A percentile compares a stretch with the other conserved stretches of the same genome.
Conservation (phyloP, 2,888 invertebrate genomes). For the Hololepta plana region DNA sequence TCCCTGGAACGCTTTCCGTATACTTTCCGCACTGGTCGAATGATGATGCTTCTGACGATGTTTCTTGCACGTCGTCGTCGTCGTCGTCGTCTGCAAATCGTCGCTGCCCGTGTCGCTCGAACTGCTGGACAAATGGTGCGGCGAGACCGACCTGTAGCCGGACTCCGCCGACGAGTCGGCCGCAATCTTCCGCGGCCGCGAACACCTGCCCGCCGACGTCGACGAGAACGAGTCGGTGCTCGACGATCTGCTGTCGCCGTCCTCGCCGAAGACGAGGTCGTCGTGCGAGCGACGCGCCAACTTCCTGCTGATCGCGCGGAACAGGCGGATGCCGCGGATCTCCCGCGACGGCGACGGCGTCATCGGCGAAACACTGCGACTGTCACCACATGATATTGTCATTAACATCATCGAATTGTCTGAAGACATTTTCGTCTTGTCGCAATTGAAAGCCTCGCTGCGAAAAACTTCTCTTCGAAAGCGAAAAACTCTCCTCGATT, state of each 20-base stretch:
- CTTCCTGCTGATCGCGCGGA: slow-evolving; percentile 45
- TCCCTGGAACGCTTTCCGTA: slow-evolving; percentile 54
- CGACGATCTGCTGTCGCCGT: slow-evolving; percentile 29
- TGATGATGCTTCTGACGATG: slow-evolving; percentile 23
- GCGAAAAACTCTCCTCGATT: no score
- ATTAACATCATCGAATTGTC: slow-evolving; percentile 17
- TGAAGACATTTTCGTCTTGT: slow-evolving; percentile 10
- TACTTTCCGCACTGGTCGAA: slow-evolving; percentile 37
- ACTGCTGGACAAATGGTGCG: slow-evolving; percentile 32
- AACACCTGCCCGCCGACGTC: slow-evolving; percentile 20
- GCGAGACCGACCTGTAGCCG: slow-evolving; percentile 22
- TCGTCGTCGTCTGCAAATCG: slow-evolving; percentile 27
- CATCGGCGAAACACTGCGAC: slow-evolving; percentile 24
- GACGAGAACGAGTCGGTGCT: slow-evolving; percentile 27
- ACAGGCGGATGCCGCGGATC: slow-evolving; percentile 40
- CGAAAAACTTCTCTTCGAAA: slow-evolving; percentile 2
- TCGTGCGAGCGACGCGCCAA: slow-evolving; percentile 35
- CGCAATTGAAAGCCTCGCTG: slow-evolving; percentile 8
- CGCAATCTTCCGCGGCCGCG: slow-evolving; percentile 15
- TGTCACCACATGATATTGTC: slow-evolving; percentile 14
- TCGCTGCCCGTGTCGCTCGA: slow-evolving; percentile 48
- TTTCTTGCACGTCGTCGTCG: no score
- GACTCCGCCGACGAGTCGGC: slow-evolving; percentile 16
- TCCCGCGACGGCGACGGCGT: slow-evolving; percentile 37
- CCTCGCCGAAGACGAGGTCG: slow-evolving; percentile 28